These are phyloP conservation scores for Megaceryle torquata DNA, from an alignment of 2,113 vertebrate species.

Conservation along the genomic window DNA sequence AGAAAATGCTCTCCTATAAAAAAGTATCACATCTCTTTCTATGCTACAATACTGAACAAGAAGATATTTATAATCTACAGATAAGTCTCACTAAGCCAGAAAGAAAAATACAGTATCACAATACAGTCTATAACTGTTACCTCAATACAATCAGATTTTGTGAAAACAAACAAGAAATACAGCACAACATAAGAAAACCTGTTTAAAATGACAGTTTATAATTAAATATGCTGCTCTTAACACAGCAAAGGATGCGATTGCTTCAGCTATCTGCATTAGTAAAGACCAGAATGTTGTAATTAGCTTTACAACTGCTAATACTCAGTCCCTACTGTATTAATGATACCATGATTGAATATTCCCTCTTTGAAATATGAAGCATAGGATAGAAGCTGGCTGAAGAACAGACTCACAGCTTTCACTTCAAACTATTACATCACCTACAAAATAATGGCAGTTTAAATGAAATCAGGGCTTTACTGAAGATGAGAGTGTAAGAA, in stretches of 20 bases:
- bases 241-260: neutral
- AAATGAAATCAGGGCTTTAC: neutral
- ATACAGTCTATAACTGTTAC: neutral
- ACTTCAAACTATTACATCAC: neutral
- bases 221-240: neutral
- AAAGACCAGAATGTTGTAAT: neutral
- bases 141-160: neutral
- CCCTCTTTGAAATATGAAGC: neutral
- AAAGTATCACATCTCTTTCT: neutral
- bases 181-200: neutral
- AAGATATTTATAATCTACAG: neutral
- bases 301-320: neutral
- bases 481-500: neutral
- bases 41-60: neutral
- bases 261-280: neutral
- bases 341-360: neutral
- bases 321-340: neutral
- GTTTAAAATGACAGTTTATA: neutral
- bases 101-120: neutral
- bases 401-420: neutral
- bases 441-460: neutral
- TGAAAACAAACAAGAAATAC: neutral
- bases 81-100: neutral
- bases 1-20: neutral
- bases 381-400: neutral